Percentiles rank a stretch among this genome's conserved stretches.
Evolutionary conservation across 2,888 invertebrate genomes (phyloP).

Genomic region (Idaea dimidiata): DNA sequence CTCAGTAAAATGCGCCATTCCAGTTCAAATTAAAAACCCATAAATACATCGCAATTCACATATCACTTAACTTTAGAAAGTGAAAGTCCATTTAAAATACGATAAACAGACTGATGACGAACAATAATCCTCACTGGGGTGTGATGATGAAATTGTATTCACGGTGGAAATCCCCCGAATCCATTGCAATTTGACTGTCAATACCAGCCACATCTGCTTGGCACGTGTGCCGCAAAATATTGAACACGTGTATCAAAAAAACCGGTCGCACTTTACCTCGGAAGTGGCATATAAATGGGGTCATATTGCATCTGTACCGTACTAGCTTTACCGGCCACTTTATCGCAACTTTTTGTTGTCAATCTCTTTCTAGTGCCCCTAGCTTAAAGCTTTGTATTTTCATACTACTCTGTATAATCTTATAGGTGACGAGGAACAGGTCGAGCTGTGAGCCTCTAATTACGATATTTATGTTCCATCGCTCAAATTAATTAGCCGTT

Average conservation of each 20-base stretch:
- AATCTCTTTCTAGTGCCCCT: too few species aligned
- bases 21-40: background rate
- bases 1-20: background rate
- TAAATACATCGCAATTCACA: background rate
- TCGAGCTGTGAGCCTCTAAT: too few species aligned
- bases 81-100: background rate
- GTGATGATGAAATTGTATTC: background rate
- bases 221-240: slow-evolving; percentile 51
- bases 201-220: slow-evolving; percentile 57
- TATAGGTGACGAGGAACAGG: too few species aligned
- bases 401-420: too few species aligned
- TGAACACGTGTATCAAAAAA: slow-evolving; percentile 26
- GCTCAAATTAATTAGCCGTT: too few species aligned
- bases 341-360: too few species aligned
- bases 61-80: background rate
- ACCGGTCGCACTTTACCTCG: slow-evolving; percentile 28
- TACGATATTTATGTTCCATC: too few species aligned
- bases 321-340: too few species aligned
- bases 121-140: background rate
- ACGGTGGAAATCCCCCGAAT: background rate
- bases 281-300: slow-evolving; percentile 29
- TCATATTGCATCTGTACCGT: slow-evolving; percentile 8
- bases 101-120: background rate
- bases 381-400: too few species aligned
- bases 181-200: slow-evolving; percentile 2